Conservation (phyloP, 2,113 vertebrate genomes). For the Noctilio leporinus region DNA sequence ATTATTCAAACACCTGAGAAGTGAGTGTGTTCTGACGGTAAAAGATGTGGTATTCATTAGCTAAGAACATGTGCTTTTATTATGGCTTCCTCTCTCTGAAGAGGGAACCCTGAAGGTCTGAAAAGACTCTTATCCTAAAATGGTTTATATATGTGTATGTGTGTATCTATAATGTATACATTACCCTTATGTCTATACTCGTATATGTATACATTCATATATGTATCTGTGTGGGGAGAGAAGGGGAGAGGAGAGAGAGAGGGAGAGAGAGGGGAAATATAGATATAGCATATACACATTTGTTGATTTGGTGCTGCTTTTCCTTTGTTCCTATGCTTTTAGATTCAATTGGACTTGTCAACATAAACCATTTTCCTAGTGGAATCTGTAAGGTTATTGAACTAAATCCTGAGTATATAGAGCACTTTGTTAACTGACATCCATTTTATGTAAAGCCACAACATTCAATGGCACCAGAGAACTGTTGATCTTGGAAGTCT, state of each 20-base stretch:
- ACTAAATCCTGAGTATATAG: not conserved
- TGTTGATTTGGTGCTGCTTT: not conserved
- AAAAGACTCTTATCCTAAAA: not conserved
- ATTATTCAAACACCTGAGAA: not conserved
- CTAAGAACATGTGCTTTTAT: not conserved
- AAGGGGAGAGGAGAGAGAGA: not conserved
- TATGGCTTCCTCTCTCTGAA: not conserved
- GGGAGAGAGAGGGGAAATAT: not conserved
- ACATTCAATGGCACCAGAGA: not conserved
- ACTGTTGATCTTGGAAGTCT: not conserved
- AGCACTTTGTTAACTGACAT: constrained; percentile 8
- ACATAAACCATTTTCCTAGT: not conserved
- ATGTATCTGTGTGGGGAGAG: not conserved
- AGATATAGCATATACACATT: not conserved
- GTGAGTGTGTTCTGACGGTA: not conserved
- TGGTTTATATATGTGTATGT: not conserved
- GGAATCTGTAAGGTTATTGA: not conserved
- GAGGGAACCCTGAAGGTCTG: not conserved
- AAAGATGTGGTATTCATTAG: not conserved
- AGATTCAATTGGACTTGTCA: constrained; percentile 27
- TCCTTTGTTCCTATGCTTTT: not conserved
- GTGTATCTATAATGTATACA: too few species aligned
- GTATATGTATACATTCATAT: too few species aligned
- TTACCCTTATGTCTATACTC: not conserved
- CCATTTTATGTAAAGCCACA: not conserved